Conservation (phyloP, 2,888 invertebrate genomes). For the Eupithecia subumbrata region DNA sequence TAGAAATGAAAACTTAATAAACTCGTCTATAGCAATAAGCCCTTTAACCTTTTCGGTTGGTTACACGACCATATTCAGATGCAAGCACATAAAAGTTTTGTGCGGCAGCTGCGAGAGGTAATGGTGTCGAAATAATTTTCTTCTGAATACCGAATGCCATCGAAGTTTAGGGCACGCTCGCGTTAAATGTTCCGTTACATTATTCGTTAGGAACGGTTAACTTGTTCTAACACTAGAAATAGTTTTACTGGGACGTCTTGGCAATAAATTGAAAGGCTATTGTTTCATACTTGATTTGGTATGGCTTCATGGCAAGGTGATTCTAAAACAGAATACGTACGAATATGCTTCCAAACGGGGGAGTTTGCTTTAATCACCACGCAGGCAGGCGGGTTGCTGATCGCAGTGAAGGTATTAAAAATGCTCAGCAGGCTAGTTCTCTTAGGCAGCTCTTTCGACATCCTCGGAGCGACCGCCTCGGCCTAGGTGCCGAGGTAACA, state of each 20-base stretch:
- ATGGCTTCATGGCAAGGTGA: neutral
- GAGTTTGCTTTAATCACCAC: too few species aligned
- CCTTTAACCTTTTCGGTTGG: constrained; percentile 15
- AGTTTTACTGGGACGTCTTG: constrained; percentile 32
- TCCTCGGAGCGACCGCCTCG: too few species aligned
- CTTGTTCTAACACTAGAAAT: constrained; percentile 36
- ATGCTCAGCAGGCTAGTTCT: too few species aligned
- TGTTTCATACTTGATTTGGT: neutral
- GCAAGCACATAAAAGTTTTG: constrained; percentile 60
- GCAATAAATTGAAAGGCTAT: neutral
- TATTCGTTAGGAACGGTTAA: constrained; percentile 46
- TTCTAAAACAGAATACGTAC: neutral
- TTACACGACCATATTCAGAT: constrained; percentile 48
- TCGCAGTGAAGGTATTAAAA: too few species aligned
- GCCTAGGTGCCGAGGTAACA: neutral
- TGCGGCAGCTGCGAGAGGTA: constrained; percentile 68
- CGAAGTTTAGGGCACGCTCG: constrained; percentile 55
- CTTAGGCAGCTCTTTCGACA: too few species aligned
- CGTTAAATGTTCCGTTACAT: constrained; percentile 67
- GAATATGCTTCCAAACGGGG: neutral
- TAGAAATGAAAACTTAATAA: neutral
- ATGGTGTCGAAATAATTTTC: constrained; percentile 71
- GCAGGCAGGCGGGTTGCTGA: too few species aligned
- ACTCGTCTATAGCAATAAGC: constrained; percentile 10
- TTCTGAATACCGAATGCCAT: constrained; percentile 63